A percentile compares a stretch with the other conserved stretches of the same genome.
Evolutionary conservation across 2,888 invertebrate species (phyloP).

Genomic region (Tricholauxania praeusta): DNA sequence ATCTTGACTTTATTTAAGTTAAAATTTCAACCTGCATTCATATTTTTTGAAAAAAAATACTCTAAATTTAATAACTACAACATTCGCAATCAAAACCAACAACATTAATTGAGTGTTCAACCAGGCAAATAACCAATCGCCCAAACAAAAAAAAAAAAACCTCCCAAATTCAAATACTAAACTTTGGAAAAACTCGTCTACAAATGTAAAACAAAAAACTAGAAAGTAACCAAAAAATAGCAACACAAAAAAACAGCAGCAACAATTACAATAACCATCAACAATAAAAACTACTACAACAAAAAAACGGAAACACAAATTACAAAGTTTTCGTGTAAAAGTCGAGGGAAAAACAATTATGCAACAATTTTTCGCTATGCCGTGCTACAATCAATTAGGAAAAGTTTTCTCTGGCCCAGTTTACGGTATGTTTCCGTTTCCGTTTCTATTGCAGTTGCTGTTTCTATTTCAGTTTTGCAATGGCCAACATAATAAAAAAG

Average conservation of each 20-base stretch:
- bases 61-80: too few relatives aligned
- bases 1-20: too few relatives aligned
- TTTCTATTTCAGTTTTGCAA: not conserved
- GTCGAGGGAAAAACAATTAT: slow-evolving; percentile 38
- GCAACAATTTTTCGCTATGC: slow-evolving; percentile 43
- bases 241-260: slow-evolving; percentile 25
- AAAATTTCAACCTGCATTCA: too few relatives aligned
- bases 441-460: slow-evolving; percentile 32
- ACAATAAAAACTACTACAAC: slow-evolving; percentile 13
- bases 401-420: slow-evolving; percentile 56
- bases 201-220: slow-evolving; percentile 36
- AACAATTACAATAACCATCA: slow-evolving; percentile 29
- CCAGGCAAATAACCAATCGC: too few relatives aligned
- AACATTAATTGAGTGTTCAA: too few relatives aligned
- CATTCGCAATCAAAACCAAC: too few relatives aligned
- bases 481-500: not conserved
- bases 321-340: slow-evolving; percentile 32
- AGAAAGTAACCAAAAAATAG: slow-evolving; percentile 31
- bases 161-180: too few relatives aligned
- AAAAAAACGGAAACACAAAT: slow-evolving; percentile 19
- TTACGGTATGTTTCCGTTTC: slow-evolving; percentile 46
- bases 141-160: too few relatives aligned
- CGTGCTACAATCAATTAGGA: slow-evolving; percentile 59
- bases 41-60: too few relatives aligned
- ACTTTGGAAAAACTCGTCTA: too few relatives aligned